Conservation (phyloP, 2,888 invertebrate species). For the Chalcis sispes region DNA sequence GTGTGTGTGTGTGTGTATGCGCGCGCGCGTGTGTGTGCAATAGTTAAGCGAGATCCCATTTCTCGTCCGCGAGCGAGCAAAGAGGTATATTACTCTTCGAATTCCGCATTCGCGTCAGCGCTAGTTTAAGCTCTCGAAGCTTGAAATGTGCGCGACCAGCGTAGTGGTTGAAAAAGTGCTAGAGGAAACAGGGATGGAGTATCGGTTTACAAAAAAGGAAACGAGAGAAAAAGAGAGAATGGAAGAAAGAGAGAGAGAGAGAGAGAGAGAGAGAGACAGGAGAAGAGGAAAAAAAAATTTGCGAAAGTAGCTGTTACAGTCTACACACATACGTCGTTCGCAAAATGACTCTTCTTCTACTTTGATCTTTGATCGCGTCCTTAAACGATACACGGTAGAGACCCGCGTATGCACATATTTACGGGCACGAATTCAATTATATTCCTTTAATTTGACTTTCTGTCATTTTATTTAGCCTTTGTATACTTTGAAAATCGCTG, state of each 20-base stretch:
- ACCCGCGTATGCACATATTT: too few relatives aligned
- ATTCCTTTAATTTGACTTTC: constrained; percentile 9
- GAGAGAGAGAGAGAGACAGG: background rate
- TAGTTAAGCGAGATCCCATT: too few relatives aligned
- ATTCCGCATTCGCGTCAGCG: background rate
- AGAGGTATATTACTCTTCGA: constrained; percentile 26
- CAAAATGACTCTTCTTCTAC: constrained; percentile 1
- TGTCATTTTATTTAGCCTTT: background rate
- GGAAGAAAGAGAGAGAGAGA: too few relatives aligned
- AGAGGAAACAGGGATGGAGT: too few relatives aligned
- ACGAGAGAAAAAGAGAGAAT: too few relatives aligned
- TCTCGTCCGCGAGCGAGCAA: too few relatives aligned
- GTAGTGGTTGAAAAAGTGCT: too few relatives aligned
- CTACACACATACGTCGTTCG: background rate
- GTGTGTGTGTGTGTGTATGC: too few relatives aligned
- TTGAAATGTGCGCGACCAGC: constrained; percentile 14
- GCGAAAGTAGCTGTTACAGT: constrained; percentile 12
- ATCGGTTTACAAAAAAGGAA: too few relatives aligned
- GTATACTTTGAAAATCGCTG: too few relatives aligned
- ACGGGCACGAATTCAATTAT: constrained; percentile 37
- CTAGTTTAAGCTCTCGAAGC: constrained; percentile 5
- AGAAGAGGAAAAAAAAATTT: constrained; percentile 14
- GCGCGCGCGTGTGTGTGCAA: too few relatives aligned
- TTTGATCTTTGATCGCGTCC: constrained; percentile 2
- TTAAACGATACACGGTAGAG: background rate